Conservation (phyloP, 2,113 vertebrate species). For the Phocoena phocoena region DNA sequence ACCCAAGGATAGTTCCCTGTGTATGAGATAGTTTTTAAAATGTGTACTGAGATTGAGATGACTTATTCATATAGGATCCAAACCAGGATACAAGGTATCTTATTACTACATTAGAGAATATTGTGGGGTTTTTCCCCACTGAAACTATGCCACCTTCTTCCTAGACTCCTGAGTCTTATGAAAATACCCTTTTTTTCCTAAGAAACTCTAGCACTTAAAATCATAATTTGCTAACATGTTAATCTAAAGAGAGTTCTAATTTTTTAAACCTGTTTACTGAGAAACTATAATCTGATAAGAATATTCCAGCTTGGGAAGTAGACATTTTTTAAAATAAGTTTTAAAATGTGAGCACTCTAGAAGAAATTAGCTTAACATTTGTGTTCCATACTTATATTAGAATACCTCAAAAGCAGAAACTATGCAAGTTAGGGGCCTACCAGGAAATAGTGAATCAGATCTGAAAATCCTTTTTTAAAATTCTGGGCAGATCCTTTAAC, state of each 20-base stretch:
- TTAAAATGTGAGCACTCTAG: not conserved
- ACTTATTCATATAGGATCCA: not conserved
- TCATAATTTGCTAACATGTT: not conserved
- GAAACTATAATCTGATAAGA: not conserved
- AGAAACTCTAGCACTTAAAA: not conserved
- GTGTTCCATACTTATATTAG: not conserved
- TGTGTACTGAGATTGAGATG: not conserved
- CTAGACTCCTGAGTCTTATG: not conserved
- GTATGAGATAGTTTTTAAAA: not conserved
- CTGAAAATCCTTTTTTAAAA: not conserved
- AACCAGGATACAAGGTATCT: not conserved
- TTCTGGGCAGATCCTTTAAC: not conserved
- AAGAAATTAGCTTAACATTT: not conserved
- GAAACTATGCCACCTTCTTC: not conserved
- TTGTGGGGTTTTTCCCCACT: not conserved
- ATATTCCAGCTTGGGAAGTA: not conserved
- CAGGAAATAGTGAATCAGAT: not conserved
- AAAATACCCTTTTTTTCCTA: not conserved
- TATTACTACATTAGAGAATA: not conserved
- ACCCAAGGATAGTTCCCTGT: not conserved
- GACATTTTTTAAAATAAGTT: not conserved
- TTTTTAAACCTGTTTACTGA: not conserved
- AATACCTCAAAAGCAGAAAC: not conserved
- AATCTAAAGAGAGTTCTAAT: not conserved
- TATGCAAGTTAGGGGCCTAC: not conserved